Conservation (phyloP, 2,888 invertebrate species). For the Dromius quadrimaculatus region DNA sequence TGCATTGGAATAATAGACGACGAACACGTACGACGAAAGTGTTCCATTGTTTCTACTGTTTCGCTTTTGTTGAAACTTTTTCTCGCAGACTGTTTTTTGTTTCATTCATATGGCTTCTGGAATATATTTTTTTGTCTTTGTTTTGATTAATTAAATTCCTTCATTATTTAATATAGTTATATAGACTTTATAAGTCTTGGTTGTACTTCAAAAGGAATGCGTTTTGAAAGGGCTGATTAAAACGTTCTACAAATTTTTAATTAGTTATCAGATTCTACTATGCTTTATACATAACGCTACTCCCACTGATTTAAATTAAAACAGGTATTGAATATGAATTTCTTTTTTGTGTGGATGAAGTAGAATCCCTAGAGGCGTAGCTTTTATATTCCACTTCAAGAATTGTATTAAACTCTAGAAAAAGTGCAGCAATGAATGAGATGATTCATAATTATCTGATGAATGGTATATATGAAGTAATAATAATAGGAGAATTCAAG, state of each 20-base stretch:
- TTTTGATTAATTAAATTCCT: constrained; percentile 13
- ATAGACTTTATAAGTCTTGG: no score
- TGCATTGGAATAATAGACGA: constrained; percentile 44
- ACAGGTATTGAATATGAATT: not conserved
- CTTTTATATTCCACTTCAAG: no score
- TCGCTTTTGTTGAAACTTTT: constrained; percentile 22
- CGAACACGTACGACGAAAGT: constrained; percentile 41
- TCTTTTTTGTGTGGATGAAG: no score
- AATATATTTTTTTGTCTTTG: constrained; percentile 1
- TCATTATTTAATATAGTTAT: constrained; percentile 7
- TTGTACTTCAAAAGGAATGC: not conserved
- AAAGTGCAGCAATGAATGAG: no score
- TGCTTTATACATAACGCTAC: not conserved
- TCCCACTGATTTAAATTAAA: not conserved
- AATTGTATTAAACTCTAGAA: no score
- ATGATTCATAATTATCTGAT: no score
- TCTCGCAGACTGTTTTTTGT: not conserved
- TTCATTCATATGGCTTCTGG: not conserved
- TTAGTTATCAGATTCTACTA: not conserved
- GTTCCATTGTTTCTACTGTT: constrained; percentile 33
- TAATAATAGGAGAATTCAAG: no score
- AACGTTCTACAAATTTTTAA: not conserved
- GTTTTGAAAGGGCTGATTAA: not conserved
- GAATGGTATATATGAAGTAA: no score
- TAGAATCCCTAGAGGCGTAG: no score